These are phyloP conservation scores for Drosophila mayaguana DNA, from an alignment of 2,888 invertebrate species.

Conservation along the genomic window DNA sequence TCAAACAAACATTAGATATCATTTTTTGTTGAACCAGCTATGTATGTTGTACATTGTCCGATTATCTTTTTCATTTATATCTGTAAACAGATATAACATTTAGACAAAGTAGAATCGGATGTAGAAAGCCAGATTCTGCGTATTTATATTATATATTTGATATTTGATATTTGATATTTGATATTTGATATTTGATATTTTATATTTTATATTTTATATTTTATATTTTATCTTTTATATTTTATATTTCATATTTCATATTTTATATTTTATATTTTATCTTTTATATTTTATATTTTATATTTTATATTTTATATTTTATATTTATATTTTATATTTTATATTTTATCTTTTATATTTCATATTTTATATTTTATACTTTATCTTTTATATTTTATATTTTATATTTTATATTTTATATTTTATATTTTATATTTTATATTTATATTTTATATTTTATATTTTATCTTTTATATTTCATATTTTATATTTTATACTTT, in stretches of 20 bases:
- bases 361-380: no score
- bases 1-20: constrained; percentile 51
- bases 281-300: no score
- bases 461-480: not conserved
- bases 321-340: not conserved
- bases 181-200: not conserved
- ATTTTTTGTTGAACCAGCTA: constrained; percentile 4
- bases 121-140: not conserved
- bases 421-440: not conserved
- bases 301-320: not conserved
- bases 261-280: not conserved
- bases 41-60: not conserved
- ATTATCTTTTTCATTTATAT: not conserved
- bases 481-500: not conserved
- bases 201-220: no score
- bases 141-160: not conserved
- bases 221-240: no score
- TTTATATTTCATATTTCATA: not conserved
- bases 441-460: not conserved
- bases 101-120: not conserved
- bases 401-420: not conserved
- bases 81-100: not conserved
- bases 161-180: constrained; percentile 1
- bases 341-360: not conserved
- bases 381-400: no score